phyloP scores from a whole-genome alignment of 2,113 vertebrate genomes.

The Symphodus melops region DNA sequence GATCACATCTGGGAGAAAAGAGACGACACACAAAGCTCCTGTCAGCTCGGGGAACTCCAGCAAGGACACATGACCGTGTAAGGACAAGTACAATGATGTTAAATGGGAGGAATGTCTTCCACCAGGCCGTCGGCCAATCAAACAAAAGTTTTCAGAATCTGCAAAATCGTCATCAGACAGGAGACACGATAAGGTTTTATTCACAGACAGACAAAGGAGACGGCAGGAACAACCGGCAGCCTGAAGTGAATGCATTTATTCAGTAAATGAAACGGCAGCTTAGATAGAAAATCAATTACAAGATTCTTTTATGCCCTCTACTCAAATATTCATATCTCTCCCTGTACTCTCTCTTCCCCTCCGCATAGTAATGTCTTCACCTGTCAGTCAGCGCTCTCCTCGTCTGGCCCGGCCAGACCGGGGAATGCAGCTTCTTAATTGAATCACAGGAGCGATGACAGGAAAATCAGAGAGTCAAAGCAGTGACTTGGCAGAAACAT shows the following conservation, averaged over 20 bases:
- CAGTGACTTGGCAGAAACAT: slow-evolving; percentile 72
- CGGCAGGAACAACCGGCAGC: slow-evolving; percentile 42
- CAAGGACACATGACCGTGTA: neutral
- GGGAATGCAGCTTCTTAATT: slow-evolving; percentile 70
- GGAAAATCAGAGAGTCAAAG: slow-evolving; percentile 72
- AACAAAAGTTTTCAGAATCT: slow-evolving; percentile 23
- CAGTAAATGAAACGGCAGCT: slow-evolving; percentile 84
- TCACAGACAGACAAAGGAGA: slow-evolving; percentile 70
- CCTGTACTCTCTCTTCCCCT: slow-evolving; percentile 79
- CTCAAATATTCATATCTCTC: slow-evolving; percentile 84
- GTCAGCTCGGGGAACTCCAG: slow-evolving; percentile 8
- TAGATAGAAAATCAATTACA: slow-evolving; percentile 88
- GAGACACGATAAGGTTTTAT: slow-evolving; percentile 53
- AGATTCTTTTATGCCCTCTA: slow-evolving; percentile 83
- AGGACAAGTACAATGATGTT: slow-evolving; percentile 16
- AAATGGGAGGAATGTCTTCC: neutral
- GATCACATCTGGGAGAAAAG: slow-evolving; percentile 90
- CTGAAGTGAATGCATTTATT: slow-evolving; percentile 76
- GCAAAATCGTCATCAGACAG: slow-evolving; percentile 56
- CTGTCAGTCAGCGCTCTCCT: slow-evolving; percentile 84
- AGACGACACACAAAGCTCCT: slow-evolving; percentile 43
- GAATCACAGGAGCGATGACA: slow-evolving; percentile 81
- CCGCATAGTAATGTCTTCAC: slow-evolving; percentile 82
- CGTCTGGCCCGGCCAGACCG: slow-evolving; percentile 77
- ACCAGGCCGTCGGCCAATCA: neutral